Conservation (phyloP, 2,888 invertebrate species). For the Pterostichus niger region DNA sequence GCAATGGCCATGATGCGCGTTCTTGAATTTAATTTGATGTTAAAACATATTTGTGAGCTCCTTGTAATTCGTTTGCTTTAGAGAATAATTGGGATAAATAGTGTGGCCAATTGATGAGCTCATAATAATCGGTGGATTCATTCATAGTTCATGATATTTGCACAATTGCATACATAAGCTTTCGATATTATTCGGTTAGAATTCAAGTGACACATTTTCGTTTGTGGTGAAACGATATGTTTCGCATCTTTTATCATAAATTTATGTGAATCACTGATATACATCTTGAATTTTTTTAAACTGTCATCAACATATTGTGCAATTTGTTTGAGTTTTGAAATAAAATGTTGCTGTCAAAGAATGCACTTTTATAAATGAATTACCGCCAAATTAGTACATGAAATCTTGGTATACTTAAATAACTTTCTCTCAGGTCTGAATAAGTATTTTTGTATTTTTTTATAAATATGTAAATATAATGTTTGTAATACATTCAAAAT, state of each 20-base stretch:
- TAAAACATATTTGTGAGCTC: conserved; percentile 2
- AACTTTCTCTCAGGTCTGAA: neutral
- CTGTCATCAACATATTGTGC: conserved; percentile 21
- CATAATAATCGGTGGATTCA: neutral
- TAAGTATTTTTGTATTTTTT: neutral
- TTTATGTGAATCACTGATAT: conserved; percentile 21
- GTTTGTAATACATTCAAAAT: neutral
- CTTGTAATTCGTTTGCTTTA: neutral
- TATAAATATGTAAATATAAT: neutral
- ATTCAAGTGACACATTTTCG: conserved; percentile 23
- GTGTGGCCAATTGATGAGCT: neutral
- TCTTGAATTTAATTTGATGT: conserved; percentile 5
- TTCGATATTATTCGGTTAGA: neutral
- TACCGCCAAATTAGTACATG: conserved; percentile 11
- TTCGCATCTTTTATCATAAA: conserved; percentile 36
- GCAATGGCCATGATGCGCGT: neutral
- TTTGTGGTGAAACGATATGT: conserved; percentile 1
- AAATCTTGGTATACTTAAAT: conserved; percentile 21
- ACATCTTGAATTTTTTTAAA: neutral
- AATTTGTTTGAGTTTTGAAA: neutral
- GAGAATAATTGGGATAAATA: neutral
- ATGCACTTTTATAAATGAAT: neutral
- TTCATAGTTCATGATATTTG: neutral
- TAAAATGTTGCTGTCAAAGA: neutral
- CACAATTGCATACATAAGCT: neutral